A percentile compares a stretch with the other conserved stretches of the same genome.
Conservation (phyloP, 2,888 invertebrate species). For the Temnothorax unifasciatus region DNA sequence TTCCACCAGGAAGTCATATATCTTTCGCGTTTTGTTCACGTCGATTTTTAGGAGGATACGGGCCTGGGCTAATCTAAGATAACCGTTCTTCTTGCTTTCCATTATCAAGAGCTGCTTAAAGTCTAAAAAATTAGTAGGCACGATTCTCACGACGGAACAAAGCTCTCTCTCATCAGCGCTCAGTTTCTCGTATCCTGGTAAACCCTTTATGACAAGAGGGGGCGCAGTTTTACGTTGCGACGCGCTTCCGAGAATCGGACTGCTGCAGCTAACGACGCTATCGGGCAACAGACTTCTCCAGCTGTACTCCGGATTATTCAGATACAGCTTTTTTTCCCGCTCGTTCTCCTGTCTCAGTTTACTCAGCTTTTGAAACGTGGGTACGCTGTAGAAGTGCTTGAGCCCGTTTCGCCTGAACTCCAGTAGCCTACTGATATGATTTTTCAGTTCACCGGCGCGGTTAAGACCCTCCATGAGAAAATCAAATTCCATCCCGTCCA, state of each 20-base stretch:
- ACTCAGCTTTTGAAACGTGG: constrained; percentile 90
- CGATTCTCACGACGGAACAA: constrained; percentile 92
- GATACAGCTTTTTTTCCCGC: constrained; percentile 86
- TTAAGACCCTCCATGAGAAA: constrained; percentile 92
- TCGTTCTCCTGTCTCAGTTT: constrained; percentile 88
- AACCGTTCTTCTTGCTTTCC: constrained; percentile 93
- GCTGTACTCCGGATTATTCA: constrained; percentile 82
- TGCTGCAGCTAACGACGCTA: constrained; percentile 62
- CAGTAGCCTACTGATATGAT: constrained; percentile 88
- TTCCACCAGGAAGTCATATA: constrained; percentile 92
- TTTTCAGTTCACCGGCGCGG: constrained; percentile 90
- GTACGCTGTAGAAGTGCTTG: constrained; percentile 89
- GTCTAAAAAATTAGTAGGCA: constrained; percentile 93
- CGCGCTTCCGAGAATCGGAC: constrained; percentile 68
- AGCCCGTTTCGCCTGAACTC: constrained; percentile 92
- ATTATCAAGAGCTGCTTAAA: constrained; percentile 91
- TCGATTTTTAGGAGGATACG: constrained; percentile 95
- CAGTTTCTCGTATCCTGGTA: constrained; percentile 93
- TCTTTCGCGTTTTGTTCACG: constrained; percentile 96
- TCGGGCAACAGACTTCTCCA: constrained; percentile 78
- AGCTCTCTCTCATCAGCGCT: constrained; percentile 91
- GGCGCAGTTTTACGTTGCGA: constrained; percentile 84
- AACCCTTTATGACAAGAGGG: constrained; percentile 90
- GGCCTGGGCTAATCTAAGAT: constrained; percentile 93
- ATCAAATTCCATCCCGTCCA: constrained; percentile 91